Evolutionary conservation across 2,888 invertebrate genomes (phyloP).

Genomic region (Drosophila algonquin): DNA sequence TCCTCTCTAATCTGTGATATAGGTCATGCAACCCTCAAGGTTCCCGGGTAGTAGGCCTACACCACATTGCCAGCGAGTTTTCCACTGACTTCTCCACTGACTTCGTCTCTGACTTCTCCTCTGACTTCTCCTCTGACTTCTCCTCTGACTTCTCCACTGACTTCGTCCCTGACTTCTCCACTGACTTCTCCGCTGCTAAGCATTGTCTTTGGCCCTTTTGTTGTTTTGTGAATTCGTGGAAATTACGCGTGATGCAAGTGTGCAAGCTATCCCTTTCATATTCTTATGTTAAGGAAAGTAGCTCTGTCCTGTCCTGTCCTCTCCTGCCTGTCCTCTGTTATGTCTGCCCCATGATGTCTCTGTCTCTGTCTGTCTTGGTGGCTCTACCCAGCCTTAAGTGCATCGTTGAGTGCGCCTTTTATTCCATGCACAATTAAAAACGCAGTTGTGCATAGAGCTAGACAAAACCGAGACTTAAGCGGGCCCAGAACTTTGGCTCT

Average conservation of each 20-base stretch:
- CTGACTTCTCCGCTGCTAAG: constrained; percentile 7
- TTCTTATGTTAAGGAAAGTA: constrained; percentile 48
- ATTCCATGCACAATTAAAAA: constrained; percentile 79
- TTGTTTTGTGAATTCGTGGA: constrained; percentile 63
- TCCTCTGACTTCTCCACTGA: no score
- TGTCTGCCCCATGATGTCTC: constrained; percentile 27
- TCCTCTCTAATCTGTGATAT: constrained; percentile 70
- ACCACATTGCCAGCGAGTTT: constrained; percentile 4
- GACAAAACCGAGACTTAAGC: constrained; percentile 11
- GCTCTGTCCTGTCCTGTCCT: constrained; percentile 51
- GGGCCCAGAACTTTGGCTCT: constrained; percentile 32
- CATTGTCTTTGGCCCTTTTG: constrained; percentile 59
- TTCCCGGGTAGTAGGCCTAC: constrained; percentile 50
- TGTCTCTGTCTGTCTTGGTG: constrained; percentile 3
- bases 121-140: no score
- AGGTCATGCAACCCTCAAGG: constrained; percentile 80
- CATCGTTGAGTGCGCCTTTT: constrained; percentile 71
- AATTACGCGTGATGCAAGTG: constrained; percentile 61
- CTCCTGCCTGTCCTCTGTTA: constrained; percentile 22
- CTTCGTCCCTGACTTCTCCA: not conserved
- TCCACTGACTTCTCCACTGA: constrained; percentile 7
- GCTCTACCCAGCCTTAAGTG: constrained; percentile 57
- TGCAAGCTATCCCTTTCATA: constrained; percentile 39
- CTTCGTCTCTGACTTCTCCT: no score
- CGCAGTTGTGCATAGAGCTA: constrained; percentile 67